These are phyloP conservation scores for Pseudolaguvia tuberculata DNA, from an alignment of 2,113 vertebrate species.

Conservation along the genomic window DNA sequence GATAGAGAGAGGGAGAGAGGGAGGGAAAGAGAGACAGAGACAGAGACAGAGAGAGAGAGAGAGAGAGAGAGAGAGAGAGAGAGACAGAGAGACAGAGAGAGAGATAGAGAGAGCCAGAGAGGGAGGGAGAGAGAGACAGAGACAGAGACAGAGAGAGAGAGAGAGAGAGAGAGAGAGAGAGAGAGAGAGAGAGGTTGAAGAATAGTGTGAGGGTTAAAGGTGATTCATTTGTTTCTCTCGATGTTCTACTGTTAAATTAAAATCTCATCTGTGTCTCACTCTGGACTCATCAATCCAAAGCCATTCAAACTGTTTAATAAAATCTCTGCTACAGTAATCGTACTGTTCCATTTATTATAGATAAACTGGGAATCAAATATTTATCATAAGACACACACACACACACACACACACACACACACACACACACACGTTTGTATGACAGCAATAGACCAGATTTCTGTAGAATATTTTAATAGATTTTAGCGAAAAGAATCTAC, in stretches of 20 bases:
- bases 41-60: no score
- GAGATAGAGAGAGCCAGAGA: slow-evolving; percentile 31
- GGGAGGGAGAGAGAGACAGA: slow-evolving; percentile 35
- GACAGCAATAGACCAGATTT: neutral
- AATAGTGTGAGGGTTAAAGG: slow-evolving; percentile 53
- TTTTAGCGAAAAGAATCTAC: neutral
- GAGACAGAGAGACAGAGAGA: slow-evolving; percentile 46
- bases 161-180: no score
- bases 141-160: no score
- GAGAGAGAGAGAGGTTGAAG: no score
- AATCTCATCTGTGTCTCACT: slow-evolving; percentile 18
- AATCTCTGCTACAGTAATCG: neutral
- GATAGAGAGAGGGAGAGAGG: no score
- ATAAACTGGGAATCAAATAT: neutral
- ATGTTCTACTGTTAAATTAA: slow-evolving; percentile 47
- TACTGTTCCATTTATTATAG: neutral
- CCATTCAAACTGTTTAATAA: neutral
- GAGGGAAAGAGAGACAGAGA: no score
- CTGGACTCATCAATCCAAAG: slow-evolving; percentile 14
- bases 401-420: slow-evolving; percentile 9
- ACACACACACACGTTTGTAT: neutral
- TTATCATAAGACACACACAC: neutral
- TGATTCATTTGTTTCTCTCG: slow-evolving; percentile 59
- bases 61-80: no score
- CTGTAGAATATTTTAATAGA: neutral